Evolutionary conservation across 2,888 invertebrate genomes (phyloP).

Genomic region (Lasioglossum malachurum): DNA sequence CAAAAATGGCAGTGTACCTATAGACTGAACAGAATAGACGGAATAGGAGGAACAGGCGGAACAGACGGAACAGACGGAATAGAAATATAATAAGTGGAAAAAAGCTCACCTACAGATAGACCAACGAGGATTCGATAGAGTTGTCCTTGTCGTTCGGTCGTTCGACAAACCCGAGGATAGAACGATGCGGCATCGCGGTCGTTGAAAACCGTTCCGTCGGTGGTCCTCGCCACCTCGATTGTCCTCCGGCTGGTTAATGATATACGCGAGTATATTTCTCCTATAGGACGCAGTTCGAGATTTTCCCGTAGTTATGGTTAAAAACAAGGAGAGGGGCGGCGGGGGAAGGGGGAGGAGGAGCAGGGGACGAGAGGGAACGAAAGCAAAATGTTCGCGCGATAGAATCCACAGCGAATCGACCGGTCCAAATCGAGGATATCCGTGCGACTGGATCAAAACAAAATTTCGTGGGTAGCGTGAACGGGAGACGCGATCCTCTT

Average conservation of each 20-base stretch:
- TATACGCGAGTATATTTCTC: neutral
- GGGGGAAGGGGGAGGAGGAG: neutral
- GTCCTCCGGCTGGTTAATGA: conserved; percentile 20
- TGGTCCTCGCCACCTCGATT: conserved; percentile 59
- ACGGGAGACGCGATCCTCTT: conserved; percentile 63
- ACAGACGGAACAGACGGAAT: neutral
- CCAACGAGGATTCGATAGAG: conserved; percentile 56
- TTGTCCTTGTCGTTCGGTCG: conserved; percentile 60
- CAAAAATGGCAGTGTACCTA: neutral
- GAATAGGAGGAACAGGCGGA: neutral
- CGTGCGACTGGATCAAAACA: conserved; percentile 63
- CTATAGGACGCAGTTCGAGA: conserved; percentile 43
- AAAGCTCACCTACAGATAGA: conserved; percentile 55
- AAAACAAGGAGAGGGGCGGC: neutral
- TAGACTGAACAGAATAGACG: neutral
- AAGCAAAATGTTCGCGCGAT: conserved; percentile 33
- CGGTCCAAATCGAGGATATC: conserved; percentile 17
- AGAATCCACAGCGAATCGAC: conserved; percentile 27
- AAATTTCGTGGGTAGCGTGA: conserved; percentile 63
- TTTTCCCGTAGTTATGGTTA: conserved; percentile 27
- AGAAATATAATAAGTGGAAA: neutral
- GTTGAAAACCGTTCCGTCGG: conserved; percentile 46
- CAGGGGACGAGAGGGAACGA: neutral
- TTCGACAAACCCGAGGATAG: conserved; percentile 50
- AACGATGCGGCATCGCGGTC: conserved; percentile 58